Evolutionary conservation across 2,888 invertebrate genomes (phyloP).

Genomic region (Archips xylosteana): DNA sequence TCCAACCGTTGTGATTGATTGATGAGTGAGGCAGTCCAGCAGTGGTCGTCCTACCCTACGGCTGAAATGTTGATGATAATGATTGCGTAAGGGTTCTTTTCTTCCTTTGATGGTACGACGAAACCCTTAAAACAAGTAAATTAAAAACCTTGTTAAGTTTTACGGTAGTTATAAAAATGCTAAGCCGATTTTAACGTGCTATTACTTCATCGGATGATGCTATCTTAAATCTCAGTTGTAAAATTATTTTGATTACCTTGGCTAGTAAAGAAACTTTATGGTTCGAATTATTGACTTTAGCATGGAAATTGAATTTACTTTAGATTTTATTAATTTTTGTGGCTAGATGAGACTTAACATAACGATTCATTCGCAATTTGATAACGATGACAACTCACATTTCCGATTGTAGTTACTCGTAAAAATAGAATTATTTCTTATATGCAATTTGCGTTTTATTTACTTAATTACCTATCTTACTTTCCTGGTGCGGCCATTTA

Average conservation of each 20-base stretch:
- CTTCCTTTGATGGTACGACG: no score
- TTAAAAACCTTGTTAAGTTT: conserved; percentile 12
- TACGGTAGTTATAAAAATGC: conserved; percentile 20
- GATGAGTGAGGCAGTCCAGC: no score
- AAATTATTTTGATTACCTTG: conserved; percentile 18
- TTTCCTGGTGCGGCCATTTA: no score
- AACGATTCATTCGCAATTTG: background rate
- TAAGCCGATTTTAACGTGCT: conserved; percentile 29
- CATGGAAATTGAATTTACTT: conserved; percentile 8
- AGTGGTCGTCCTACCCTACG: no score
- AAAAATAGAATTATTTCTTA: no score
- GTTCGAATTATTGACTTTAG: conserved; percentile 5
- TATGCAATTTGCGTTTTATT: no score
- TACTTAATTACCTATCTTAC: no score
- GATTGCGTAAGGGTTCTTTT: no score
- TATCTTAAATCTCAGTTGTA: conserved; percentile 28
- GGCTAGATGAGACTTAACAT: background rate
- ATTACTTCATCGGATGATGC: conserved; percentile 4
- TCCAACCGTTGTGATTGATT: no score
- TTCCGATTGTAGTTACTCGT: no score
- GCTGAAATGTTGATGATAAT: no score
- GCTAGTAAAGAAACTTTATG: conserved; percentile 14
- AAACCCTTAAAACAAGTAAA: background rate
- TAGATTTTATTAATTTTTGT: background rate
- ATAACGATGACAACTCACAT: background rate